Evolutionary conservation across 1,140 invertebrate genomes (phyloP), one percentile per base, ranked within the genome.

Genomic region (Ceratitis capitata): DNA sequence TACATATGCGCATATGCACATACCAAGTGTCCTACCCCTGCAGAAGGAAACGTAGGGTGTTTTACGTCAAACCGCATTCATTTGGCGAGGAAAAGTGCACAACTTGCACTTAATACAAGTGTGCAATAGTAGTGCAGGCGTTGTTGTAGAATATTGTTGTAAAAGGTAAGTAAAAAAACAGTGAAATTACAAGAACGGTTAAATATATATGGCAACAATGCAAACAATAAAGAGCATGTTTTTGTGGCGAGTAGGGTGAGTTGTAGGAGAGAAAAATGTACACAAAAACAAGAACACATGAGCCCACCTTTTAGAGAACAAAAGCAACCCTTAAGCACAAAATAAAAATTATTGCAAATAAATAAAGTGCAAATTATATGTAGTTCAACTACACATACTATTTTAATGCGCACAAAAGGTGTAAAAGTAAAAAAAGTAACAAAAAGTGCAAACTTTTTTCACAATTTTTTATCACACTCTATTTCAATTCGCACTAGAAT

Each of bases 281-380:
- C 5, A 45, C 12, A 78, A 78, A n/a, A 78, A 45, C 19, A 42
- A 23, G 45, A 78, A 19, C 14, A 78, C 14, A 16, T 2, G n/a
- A 12, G 42, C 69, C n/a, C 7, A 14, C n/a, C 42, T n/a, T 6
- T 14, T 3, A 47, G 9, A n/a, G n/a, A 23, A 45, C 69, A 78
- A 32, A 9, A 78, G 19, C 69, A 78, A 78, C 42, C 42, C 69
- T 78, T 42, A 78, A 69, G n/a, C n/a, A 45, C 69, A 78, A 47
- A 47, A 35, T 6, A 56, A 56, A 56, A 23, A 9, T 56, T 6
- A 10, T 19, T 19, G 14, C 16, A 74, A 42, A 5, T 78, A 45
- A 47, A 42, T 47, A 78, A 78, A 45, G 19, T 2, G 32, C 35
- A 69, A 69, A 14, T 69, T 69, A 23, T n/a, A 69, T 12, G 10